phyloP scores from a whole-genome alignment of 2,888 invertebrate species.

The Agrotis puta region DNA sequence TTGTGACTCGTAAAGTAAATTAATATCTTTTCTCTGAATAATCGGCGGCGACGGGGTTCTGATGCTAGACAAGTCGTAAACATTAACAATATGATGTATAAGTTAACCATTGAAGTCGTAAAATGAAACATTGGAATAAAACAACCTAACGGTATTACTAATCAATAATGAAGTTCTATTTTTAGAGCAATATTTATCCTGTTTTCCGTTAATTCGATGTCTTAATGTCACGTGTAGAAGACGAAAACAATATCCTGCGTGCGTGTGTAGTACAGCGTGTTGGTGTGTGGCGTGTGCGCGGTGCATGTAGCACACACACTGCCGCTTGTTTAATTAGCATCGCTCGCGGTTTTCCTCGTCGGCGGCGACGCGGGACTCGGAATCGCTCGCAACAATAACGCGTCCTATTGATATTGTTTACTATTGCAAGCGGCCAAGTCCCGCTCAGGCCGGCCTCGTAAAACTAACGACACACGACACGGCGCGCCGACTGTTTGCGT shows the following conservation, averaged over 20 bases:
- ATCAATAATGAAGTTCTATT: constrained; percentile 13
- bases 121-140: constrained; percentile 9
- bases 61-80: constrained; percentile 1
- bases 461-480: constrained; percentile 29
- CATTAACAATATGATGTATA: constrained; percentile 1
- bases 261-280: constrained; percentile 2
- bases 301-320: neutral
- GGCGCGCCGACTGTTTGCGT: constrained; percentile 59
- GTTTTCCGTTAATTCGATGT: constrained; percentile 44
- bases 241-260: constrained; percentile 32
- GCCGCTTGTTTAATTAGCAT: constrained; percentile 34
- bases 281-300: neutral
- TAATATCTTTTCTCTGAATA: constrained; percentile 79
- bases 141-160: constrained; percentile 1
- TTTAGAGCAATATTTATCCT: constrained; percentile 27
- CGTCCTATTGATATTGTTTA: constrained; percentile 59
- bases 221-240: constrained; percentile 34
- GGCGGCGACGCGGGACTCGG: neutral
- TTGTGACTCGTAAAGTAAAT: constrained; percentile 77
- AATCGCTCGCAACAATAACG: constrained; percentile 31
- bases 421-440: constrained; percentile 29
- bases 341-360: constrained; percentile 63
- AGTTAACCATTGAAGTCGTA: neutral
- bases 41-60: constrained; percentile 4
- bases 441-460: constrained; percentile 27